Evolutionary conservation across 2,797 vertebrate species (phyloP), one percentile per base, ranked within the genome.

Genomic region (Calcarius lapponicus): DNA sequence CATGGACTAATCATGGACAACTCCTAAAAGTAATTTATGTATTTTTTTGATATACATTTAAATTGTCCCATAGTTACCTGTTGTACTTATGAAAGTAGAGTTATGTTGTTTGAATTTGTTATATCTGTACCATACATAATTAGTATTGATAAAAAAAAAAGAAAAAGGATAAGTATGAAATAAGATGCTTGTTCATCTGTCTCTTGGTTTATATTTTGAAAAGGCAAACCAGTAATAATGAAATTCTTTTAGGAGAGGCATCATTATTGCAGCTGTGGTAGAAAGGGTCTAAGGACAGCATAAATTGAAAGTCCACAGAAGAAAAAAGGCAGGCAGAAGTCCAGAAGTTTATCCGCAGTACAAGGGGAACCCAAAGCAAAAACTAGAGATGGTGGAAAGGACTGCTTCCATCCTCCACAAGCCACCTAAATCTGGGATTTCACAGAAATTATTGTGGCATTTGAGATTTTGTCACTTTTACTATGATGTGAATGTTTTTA

Each of bases 371-470:
- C 0, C 5, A 67, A 86, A 84, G 20, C 7, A 66, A 76, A 70
- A 0, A 1, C 2, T 20, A 87, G 25, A 74, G 6, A 3, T 36
- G 8, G 8, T 31, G 15, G 11, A 70, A 76, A 24, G 10, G 22
- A 57, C 16, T 6, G 13, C 4, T 66, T 65, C 10, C 10, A 50
- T 17, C 8, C 3, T 67, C 13, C 29, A 48, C 0, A 6, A 64
- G 11, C 1, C 13, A 60, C 4, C 2, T 60, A 12, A 58, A 79
- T 1, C 1, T 36, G 25, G 1, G 6, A 28, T 85, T 64, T 81
- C 17, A 8, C 15, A 69, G 50, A 80, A 72, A 69, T 40, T 85
- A 22, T 16, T 20, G 9, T 17, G 26, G 1, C 4, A 45, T 80
- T 81, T 51, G 10, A 64, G 22, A 43, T 79, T 86, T 32, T 76